A percentile compares a stretch with the other conserved stretches of the same genome.
Conservation (phyloP, 2,888 invertebrate species). For the Portevinia maculata region DNA sequence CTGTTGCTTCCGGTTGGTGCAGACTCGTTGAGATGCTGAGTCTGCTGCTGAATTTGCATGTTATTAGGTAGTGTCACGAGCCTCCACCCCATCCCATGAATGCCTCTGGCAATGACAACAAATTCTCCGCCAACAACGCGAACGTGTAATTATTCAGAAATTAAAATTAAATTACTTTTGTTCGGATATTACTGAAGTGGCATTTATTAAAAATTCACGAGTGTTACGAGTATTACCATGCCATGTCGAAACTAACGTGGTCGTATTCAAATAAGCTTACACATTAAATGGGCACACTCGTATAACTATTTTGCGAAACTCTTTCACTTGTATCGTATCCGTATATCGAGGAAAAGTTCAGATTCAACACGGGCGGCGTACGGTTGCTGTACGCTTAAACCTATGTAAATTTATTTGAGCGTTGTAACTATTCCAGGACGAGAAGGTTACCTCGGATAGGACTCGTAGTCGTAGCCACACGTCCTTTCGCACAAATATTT, state of each 20-base stretch:
- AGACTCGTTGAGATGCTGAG: constrained; percentile 43
- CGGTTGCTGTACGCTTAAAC: constrained; percentile 8
- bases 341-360: constrained; percentile 8
- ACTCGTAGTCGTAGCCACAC: background rate
- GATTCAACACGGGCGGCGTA: background rate
- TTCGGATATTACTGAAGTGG: constrained; percentile 69
- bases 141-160: constrained; percentile 73
- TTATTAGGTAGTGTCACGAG: constrained; percentile 52
- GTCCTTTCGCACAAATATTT: constrained; percentile 12
- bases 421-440: constrained; percentile 5
- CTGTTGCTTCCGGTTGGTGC: constrained; percentile 53
- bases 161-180: constrained; percentile 73
- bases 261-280: constrained; percentile 29
- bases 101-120: constrained; percentile 13
- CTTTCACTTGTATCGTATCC: constrained; percentile 16
- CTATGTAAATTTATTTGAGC: constrained; percentile 38
- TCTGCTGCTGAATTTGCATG: constrained; percentile 66
- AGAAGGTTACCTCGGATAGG: constrained; percentile 5
- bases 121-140: constrained; percentile 13
- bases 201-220: constrained; percentile 69
- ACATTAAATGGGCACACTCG: background rate
- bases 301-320: constrained; percentile 3
- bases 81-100: constrained; percentile 7
- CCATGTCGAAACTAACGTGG: constrained; percentile 45
- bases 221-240: constrained; percentile 57